These are phyloP conservation scores for Nephrotoma flavescens DNA, from an alignment of 2,888 invertebrate species.

Conservation along the genomic window DNA sequence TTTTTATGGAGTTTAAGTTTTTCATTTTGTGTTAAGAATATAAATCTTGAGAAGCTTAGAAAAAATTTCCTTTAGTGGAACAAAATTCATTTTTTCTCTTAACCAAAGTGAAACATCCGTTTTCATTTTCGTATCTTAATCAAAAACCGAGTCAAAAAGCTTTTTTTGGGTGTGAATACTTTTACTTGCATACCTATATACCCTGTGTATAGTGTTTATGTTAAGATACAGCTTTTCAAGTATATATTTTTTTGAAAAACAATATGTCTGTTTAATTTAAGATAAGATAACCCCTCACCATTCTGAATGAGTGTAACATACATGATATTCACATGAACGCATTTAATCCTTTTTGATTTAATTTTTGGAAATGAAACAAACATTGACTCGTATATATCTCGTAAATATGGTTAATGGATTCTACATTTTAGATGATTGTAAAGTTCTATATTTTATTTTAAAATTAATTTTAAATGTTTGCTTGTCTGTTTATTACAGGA, in stretches of 20 bases:
- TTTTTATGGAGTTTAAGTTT: not conserved
- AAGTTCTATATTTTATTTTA: too few relatives aligned
- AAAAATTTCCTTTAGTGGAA: not conserved
- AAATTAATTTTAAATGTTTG: too few relatives aligned
- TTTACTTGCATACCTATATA: too few relatives aligned
- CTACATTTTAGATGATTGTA: too few relatives aligned
- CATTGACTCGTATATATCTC: too few relatives aligned
- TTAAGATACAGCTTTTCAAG: not conserved
- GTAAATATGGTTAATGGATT: too few relatives aligned
- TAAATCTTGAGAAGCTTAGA: not conserved
- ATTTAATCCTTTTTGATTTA: not conserved
- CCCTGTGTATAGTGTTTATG: not conserved
- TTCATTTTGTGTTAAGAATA: not conserved
- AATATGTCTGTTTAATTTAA: not conserved
- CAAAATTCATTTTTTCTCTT: not conserved
- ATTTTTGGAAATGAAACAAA: not conserved
- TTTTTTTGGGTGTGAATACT: not conserved
- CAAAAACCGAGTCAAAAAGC: not conserved
- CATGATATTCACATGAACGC: not conserved
- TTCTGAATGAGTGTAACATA: not conserved
- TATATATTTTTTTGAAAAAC: not conserved
- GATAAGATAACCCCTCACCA: not conserved
- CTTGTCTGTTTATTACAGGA: constrained; percentile 33
- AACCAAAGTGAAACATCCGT: not conserved
- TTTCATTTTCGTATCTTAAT: not conserved